Percentiles rank a stretch among this genome's conserved stretches.
Conservation (phyloP, 1,140 invertebrate genomes). For the Saxidomus purpurata region DNA sequence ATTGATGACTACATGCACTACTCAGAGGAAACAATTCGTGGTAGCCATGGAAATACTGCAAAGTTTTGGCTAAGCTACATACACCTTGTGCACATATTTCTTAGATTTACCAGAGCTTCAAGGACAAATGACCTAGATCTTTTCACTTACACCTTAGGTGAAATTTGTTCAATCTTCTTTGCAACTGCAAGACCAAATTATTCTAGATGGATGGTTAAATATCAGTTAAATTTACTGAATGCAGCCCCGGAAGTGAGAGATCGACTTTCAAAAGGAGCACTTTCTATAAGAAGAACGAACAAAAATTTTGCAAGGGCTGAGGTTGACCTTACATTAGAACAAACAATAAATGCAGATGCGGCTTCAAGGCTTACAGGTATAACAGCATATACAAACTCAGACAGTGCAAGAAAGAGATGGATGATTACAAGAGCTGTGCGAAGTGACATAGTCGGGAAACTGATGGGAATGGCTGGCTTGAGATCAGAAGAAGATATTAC, state of each 20-base stretch:
- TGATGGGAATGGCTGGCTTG: neutral
- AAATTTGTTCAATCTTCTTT: constrained; percentile 25
- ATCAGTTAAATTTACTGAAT: neutral
- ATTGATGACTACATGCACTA: neutral
- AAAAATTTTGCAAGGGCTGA: constrained; percentile 54
- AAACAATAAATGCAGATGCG: constrained; percentile 70
- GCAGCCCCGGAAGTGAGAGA: neutral
- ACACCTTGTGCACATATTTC: constrained; percentile 36
- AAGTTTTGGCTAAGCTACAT: constrained; percentile 69
- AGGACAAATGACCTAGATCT: constrained; percentile 58
- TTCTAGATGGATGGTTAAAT: neutral
- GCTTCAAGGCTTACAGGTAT: constrained; percentile 62
- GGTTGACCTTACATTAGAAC: constrained; percentile 68
- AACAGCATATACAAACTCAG: constrained; percentile 29
- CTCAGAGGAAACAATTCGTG: neutral
- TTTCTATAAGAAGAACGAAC: constrained; percentile 6
- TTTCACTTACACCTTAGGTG: constrained; percentile 17
- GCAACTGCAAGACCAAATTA: neutral
- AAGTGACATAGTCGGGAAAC: neutral
- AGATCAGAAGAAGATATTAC: too few relatives aligned
- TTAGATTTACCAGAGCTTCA: constrained; percentile 25
- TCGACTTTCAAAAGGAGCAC: neutral
- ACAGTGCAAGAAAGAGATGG: constrained; percentile 55
- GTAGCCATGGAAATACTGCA: constrained; percentile 60
- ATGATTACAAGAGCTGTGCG: constrained; percentile 59